Base-by-base conservation (phyloP, 2,888 invertebrate species). In the Spilosoma lubricipeda region DNA sequence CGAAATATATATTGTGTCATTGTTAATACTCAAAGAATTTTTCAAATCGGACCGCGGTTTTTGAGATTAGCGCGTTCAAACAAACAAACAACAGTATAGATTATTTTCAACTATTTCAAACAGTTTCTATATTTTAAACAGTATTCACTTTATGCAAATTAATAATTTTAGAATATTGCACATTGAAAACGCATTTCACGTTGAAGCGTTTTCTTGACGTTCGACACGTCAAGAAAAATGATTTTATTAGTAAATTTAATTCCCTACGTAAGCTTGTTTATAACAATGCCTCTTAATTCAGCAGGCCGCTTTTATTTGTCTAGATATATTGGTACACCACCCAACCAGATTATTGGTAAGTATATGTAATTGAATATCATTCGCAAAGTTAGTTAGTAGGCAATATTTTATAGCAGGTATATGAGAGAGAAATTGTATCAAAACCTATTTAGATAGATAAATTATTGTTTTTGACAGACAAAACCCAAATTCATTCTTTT, bases 401-500 rank as follows among this genome's bases (percentile, higher is more conserved):
- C 27, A 13, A 27, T 27, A 59, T 27, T 13, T 27, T 2, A 59
- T 13, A 59, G 27, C n/a, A n/a, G n/a, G n/a, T 59, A 15, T 15
- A 59, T 15, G 4, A 59, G 15, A 59, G 13, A 59, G 27, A 59
- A 65, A 20, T 30, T 30, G 30, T 33, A 3, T 18, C 8, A 36
- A 65, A 20, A 13, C 5, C 15, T 56, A 67, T 67, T 67, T 27
- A 42, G 33, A 33, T 33, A 33, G 33, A 33, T 33, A 33, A 27
- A 15, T 3, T 70, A 33, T 39, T 59, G 39, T 15, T 76, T 67
- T 73, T 74, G 78, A 80, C 77, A 48, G 73, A 64, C 75, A 56
- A 75, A 82, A 80, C 74, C 78, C 73, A 77, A 75, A 76, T 68
- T 78, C 18, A 67, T 78, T 67, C 18, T 52, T 48, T 30, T 65